Evolutionary conservation across 1,140 invertebrate genomes (phyloP), one percentile per base, ranked within the genome.

Genomic region (Drosophila micromelanica): DNA sequence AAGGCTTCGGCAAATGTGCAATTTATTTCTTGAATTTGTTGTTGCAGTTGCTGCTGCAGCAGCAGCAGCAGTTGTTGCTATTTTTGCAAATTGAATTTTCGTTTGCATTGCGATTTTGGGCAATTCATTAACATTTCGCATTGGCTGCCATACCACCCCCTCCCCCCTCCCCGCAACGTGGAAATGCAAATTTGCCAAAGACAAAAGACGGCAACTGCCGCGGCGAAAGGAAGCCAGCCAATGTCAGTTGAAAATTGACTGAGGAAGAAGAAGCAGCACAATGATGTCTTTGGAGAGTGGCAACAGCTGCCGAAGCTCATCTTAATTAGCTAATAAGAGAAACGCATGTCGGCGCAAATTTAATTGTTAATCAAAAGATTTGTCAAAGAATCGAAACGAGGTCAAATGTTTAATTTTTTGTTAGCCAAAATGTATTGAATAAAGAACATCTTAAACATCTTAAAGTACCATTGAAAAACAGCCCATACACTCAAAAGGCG

Each of bases 1-100:
- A 74, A 72, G 74, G 74, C 74, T 59, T 43, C 55, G 62, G 54
- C 59, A 82, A 73, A 78, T 81, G 61, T 84, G 76, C 77, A 80
- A 86, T 82, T 87, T 87, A 87, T 87, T 87, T 87, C 79, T 87
- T 63, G 72, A 52, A 42, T 20, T 38, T 46, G 40, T 48, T 68
- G 32, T 48, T 57, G 48, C 30, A 45, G 15, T 15, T 55, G 49
- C 17, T 56, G 55, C 40, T 52, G 46, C 15, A 54, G 46, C n/a
- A 42, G 27, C 27, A 59, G 72, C 23, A 23, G 20, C 13, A 43
- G 30, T 54, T 85, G 69, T 86, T 86, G 78, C 76, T 78, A 69
- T 73, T 81, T 81, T 67, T 78, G 74, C 64, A 89, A 87, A 87
- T 82, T 86, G 75, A 86, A 86, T 87, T 86, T 70, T 73, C 78